These are phyloP conservation scores for Seriola dumerili DNA, from an alignment of 2,113 vertebrate genomes.

Conservation along the genomic window DNA sequence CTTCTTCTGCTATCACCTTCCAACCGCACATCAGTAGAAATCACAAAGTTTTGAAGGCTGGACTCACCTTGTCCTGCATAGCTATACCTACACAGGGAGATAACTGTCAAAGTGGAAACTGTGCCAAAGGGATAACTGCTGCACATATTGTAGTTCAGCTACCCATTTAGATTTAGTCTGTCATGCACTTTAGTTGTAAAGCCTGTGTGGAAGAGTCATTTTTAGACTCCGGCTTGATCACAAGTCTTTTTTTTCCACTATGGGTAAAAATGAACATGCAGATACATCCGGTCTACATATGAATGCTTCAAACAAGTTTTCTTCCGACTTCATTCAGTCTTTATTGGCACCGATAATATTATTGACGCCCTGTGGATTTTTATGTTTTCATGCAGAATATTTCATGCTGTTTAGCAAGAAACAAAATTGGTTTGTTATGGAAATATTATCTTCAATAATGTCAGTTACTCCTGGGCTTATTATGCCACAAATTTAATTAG, in stretches of 20 bases:
- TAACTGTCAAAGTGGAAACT: conserved; percentile 61
- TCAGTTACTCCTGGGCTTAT: conserved; percentile 23
- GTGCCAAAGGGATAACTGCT: conserved; percentile 52
- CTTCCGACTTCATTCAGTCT: conserved; percentile 7
- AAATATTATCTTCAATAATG: conserved; percentile 42
- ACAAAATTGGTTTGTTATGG: conserved; percentile 22
- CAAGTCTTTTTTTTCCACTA: neutral
- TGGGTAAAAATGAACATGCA: neutral
- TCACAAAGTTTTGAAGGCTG: conserved; percentile 81
- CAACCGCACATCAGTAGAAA: conserved; percentile 68
- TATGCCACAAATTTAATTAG: conserved; percentile 8
- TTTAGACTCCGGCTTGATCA: neutral
- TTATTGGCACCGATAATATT: conserved; percentile 31
- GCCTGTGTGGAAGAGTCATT: neutral
- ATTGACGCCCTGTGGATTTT: conserved; percentile 44
- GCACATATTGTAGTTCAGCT: conserved; percentile 6
- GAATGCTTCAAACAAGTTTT: neutral
- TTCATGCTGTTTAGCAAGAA: conserved; percentile 31
- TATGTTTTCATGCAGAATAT: conserved; percentile 33
- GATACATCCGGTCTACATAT: neutral
- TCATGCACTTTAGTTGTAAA: conserved; percentile 29
- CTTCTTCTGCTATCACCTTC: conserved; percentile 76
- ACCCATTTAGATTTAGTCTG: conserved; percentile 23
- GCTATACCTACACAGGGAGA: conserved; percentile 52
- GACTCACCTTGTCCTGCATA: conserved; percentile 82